phyloP scores from a whole-genome alignment of 2,113 vertebrate genomes.

The Tachuris rubrigastra region DNA sequence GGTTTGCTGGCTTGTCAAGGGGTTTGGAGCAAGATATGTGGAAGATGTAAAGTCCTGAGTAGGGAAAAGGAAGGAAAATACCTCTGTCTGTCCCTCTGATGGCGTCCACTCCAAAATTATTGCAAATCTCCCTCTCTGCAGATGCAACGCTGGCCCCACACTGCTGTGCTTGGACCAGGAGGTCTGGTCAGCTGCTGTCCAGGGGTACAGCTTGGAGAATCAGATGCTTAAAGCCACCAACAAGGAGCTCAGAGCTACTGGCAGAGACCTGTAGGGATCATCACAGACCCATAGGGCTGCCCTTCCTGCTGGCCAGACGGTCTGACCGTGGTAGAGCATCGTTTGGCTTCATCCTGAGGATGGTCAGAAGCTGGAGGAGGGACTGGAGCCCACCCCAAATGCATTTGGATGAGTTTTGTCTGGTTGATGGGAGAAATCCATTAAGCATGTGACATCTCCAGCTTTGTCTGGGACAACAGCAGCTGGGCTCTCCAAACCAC shows the following conservation, averaged over 20 bases:
- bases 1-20: background rate
- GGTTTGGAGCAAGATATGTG: background rate
- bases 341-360: background rate
- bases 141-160: accelerated
- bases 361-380: background rate
- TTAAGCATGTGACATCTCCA: background rate
- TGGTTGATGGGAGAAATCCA: background rate
- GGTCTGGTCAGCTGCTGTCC: background rate
- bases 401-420: background rate
- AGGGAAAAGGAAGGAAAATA: background rate
- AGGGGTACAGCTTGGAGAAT: background rate
- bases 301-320: background rate
- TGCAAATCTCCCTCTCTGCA: background rate
- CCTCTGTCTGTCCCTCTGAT: background rate
- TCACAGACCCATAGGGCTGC: background rate
- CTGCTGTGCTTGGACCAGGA: background rate
- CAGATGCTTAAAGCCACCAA: background rate
- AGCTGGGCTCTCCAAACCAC: background rate
- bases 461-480: background rate
- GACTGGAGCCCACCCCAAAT: background rate
- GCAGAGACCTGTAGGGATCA: background rate
- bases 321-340: accelerated
- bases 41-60: background rate
- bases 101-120: background rate
- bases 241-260: background rate